Conservation (phyloP, 2,113 vertebrate species). For the Mionectes macconnelli region DNA sequence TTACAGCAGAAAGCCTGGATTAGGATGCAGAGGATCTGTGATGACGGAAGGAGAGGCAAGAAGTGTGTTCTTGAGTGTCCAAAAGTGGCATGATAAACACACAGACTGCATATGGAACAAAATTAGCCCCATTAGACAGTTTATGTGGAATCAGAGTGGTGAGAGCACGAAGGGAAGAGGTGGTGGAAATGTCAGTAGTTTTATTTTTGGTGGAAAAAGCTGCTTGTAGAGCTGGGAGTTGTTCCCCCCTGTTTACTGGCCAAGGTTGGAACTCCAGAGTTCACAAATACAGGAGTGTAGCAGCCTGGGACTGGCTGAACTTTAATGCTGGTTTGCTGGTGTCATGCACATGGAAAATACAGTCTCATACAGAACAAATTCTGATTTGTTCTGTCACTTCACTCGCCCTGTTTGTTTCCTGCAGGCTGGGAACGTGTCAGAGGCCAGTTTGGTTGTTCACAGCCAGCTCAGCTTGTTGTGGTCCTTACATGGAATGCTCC, state of each 20-base stretch:
- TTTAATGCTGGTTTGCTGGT: neutral
- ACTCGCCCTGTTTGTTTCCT: neutral
- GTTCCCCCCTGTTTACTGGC: neutral
- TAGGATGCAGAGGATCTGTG: neutral
- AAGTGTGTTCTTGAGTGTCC: neutral
- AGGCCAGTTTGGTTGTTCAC: neutral
- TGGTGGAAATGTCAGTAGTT: neutral
- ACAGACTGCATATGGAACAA: neutral
- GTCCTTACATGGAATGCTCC: neutral
- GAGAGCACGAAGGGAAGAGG: neutral
- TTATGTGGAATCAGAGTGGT: neutral
- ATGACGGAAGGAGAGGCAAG: neutral
- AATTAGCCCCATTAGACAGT: neutral
- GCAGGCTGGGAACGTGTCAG: neutral
- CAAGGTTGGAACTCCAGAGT: neutral
- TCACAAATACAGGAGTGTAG: neutral
- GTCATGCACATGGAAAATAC: neutral
- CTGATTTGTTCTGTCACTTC: neutral
- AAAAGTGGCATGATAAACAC: neutral
- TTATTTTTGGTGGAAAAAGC: neutral
- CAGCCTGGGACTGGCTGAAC: neutral
- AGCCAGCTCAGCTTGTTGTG: neutral
- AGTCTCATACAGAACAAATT: accelerated
- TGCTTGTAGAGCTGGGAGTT: neutral
- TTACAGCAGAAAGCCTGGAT: neutral